Base-by-base conservation (phyloP, 2,113 vertebrate genomes). In the Xenus cinereus region DNA sequence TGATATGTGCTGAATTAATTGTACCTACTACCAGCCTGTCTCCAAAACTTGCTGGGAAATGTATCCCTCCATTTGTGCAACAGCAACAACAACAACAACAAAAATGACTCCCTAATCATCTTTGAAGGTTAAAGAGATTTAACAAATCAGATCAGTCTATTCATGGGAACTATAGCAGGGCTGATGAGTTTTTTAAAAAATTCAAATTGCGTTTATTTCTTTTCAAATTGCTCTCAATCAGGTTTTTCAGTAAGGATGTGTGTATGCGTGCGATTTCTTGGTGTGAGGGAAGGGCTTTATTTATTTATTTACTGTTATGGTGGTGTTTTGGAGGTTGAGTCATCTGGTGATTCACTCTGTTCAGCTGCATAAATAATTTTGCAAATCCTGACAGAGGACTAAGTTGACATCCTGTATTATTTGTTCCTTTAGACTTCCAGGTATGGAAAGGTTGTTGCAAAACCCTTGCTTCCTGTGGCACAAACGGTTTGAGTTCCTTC, bases 1-100 rank as follows among this genome's bases (percentile, higher is more conserved):
- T 77, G 93, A 95, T 97, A 80, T 80, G 93, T 82, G 41, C 69
- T 91, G 80, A 97, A 97, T 97, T 96, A 92, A 95, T 94, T 96
- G 88, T 96, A 96, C 89, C 91, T 93, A 94, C 84, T 94, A 74
- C 62, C 84, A 89, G 66, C 28, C 60, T 86, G 90, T 93, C 72
- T 95, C 90, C 82, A 84, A 67, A 96, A 94, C 39, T 96, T 75
- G 69, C 90, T 80, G 93, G 73, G 85, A 96, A 97, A 93, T 74
- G 20, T 82, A 85, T 83, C 81, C 32, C 87, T 72, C 87, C 50
- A 89, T 84, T 97, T 97, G 56, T 92, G 54, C 41, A 79, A 50
- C 87, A 83, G 81, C 84, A 94, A 85, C 84, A 94, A 89, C 89
- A 95, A 87, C 72, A 97, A 93, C 50, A 57, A 79, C 86, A 75